Evolutionary conservation across 2,113 vertebrate species (phyloP), one percentile per base, ranked within the genome.

Genomic region (Melanocharis versteri): DNA sequence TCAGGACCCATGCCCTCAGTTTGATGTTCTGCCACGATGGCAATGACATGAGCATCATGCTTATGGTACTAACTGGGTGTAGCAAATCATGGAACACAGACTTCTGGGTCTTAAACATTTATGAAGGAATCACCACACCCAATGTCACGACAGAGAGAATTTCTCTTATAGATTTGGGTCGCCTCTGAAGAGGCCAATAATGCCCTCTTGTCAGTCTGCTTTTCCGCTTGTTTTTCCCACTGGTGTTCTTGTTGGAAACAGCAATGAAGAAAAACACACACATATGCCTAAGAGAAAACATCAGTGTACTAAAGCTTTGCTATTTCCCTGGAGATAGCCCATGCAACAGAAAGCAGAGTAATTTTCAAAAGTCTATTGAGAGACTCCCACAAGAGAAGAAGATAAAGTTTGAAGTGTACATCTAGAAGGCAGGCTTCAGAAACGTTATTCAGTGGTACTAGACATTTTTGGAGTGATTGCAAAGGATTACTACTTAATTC

Each of bases 11-110:
- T 19, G 13, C 17, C 20, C 75, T 39, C 47, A 30, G 20, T 56
- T 6, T 4, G 1, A 1, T 48, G 60, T 22, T 58, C 50, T 73
- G 56, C 22, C 42, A 54, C 8, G 1, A 26, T 13, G 16, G n/a
- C 70, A 83, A 9, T 31, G 48, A 60, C 7, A 37, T 0, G 2
- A 27, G 35, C 15, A 66, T 35, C 0, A 0, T 24, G 15, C 33
- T 73, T 57, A 33, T 2, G 15, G 45, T 15, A 24, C 47, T 70
- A 39, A 78, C 6, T 1, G 17, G 4, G 3, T 66, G 9, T 13
- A 66, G 39, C 33, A 70, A 79, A 79, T 28, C 0, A 50, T 2
- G 13, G 73, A 87, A 62, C 21, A 21, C 5, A 69, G 21, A n/a
- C 13, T 57, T 72, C 2, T 4, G 21, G 7, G 22, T 60, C 61